Percentiles rank a stretch among this genome's conserved stretches.
phyloP scores from a whole-genome alignment of 2,888 invertebrate species.

The Pyrochroa serraticornis region DNA sequence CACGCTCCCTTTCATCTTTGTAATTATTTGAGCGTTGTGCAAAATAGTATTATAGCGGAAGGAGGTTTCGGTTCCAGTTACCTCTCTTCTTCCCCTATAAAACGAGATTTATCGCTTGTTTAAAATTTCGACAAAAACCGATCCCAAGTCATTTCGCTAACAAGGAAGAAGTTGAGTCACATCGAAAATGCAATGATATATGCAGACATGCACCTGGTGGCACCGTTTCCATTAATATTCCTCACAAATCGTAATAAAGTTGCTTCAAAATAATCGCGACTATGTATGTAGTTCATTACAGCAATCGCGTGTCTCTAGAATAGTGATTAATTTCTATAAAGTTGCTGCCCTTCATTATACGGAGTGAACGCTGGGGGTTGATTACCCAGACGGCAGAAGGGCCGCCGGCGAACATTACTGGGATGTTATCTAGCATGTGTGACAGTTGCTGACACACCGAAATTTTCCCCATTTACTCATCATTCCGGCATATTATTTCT shows the following conservation, averaged over 20 bases:
- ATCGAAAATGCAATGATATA: neutral
- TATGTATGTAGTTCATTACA: conserved; percentile 25
- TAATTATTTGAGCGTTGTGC: conserved; percentile 47
- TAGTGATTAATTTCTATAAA: conserved; percentile 40
- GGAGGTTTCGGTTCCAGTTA: neutral
- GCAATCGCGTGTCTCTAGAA: conserved; percentile 24
- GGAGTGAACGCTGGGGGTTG: conserved; percentile 36
- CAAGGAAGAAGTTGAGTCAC: too few species aligned
- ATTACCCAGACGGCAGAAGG: conserved; percentile 38
- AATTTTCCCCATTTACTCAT: conserved; percentile 41
- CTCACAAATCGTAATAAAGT: conserved; percentile 16
- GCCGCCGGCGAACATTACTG: conserved; percentile 38
- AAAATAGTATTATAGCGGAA: conserved; percentile 45
- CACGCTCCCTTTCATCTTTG: conserved; percentile 49
- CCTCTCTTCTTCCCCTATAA: neutral
- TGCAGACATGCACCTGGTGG: neutral
- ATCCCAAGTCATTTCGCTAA: too few species aligned
- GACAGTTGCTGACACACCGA: conserved; percentile 45
- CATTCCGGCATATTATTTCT: conserved; percentile 29
- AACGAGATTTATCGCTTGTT: conserved; percentile 9
- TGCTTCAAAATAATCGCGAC: conserved; percentile 16
- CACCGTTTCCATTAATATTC: conserved; percentile 14
- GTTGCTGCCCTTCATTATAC: conserved; percentile 37
- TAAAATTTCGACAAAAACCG: too few species aligned
- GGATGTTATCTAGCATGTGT: conserved; percentile 43